Evolutionary conservation across 2,797 vertebrate species (phyloP), one percentile per base, ranked within the genome.

Genomic region (Galagoides demidoff): DNA sequence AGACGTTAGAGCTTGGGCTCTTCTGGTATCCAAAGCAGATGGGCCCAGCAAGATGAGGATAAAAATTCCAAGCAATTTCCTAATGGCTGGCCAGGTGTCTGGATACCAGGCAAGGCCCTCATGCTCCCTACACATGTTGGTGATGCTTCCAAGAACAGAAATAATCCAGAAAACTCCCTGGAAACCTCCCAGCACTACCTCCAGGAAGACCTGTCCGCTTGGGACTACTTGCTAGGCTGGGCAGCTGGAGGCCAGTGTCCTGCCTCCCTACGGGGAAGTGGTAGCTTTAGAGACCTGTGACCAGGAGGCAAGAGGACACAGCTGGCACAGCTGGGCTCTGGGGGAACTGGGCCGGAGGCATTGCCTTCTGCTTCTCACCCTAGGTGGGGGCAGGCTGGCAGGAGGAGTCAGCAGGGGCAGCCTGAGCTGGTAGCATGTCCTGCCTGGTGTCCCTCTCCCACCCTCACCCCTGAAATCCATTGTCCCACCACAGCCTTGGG

Each of bases 1-100:
- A 94, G 83, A 91, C 8, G 5, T 39, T 71, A 37, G 52, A 96
- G 90, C 61, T 92, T 73, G 20, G 81, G 82, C 49, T 95, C 64
- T 25, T 95, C 83, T 73, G 12, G 0, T n/a, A 71, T 70, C 96
- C 63, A 76, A 93, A 96, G 57, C 96, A 95, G 94, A 95, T 94
- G 92, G 82, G 73, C 95, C 81, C 19, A 22, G 61, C 68, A 79
- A 79, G 90, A 68, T 25, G 61, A 19, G 55, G 79, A 59, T 66
- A 34, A 13, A 81, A 76, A 95, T 92, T 81, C 66, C 84, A 63
- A 82, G 90, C 89, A 89, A 73, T 92, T 82, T 96, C 90, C 66
- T 66, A 45, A 43, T 17, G 79, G 23, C 3, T 83, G 89, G 79
- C 61, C 5, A 7, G 76, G 89, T 70, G 0, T 88, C 90, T 43